Conservation (phyloP, 2,797 vertebrate species). For the Remorina albescens region DNA sequence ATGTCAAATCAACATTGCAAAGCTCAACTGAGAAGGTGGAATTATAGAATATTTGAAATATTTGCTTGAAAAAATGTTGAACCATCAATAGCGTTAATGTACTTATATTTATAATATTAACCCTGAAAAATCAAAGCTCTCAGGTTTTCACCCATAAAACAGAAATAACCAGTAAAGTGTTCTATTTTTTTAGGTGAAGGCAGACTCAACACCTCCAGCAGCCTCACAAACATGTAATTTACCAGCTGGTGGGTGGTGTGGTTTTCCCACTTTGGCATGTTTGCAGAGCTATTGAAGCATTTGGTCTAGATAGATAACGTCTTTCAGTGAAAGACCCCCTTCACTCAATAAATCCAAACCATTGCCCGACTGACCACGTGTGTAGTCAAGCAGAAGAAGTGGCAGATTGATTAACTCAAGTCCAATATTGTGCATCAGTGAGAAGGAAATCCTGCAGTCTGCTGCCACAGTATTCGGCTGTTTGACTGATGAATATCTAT, state of each 20-base stretch:
- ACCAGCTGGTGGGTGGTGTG: constrained; percentile 57
- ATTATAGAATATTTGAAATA: not conserved
- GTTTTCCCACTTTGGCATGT: constrained; percentile 56
- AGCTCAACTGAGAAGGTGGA: not conserved
- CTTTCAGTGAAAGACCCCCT: constrained; percentile 34
- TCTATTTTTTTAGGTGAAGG: constrained; percentile 14
- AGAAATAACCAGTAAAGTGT: not conserved
- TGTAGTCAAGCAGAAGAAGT: constrained; percentile 52
- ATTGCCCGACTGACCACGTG: constrained; percentile 23
- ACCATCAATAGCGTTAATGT: not conserved
- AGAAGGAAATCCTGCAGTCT: constrained; percentile 37
- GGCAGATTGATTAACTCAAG: constrained; percentile 69
- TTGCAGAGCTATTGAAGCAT: constrained; percentile 43
- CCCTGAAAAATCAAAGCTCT: not conserved
- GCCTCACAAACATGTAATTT: constrained; percentile 25
- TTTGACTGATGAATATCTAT: constrained; percentile 37
- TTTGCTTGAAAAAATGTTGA: not conserved
- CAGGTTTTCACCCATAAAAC: not conserved
- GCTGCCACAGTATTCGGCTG: constrained; percentile 9
- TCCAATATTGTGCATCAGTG: constrained; percentile 42
- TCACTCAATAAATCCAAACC: constrained; percentile 61
- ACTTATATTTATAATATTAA: not conserved
- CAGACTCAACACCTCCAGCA: constrained; percentile 23
- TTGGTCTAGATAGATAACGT: constrained; percentile 42
- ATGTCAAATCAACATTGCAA: not conserved